Conservation (phyloP, 2,797 vertebrate species). For the Hipposideros larvatus region DNA sequence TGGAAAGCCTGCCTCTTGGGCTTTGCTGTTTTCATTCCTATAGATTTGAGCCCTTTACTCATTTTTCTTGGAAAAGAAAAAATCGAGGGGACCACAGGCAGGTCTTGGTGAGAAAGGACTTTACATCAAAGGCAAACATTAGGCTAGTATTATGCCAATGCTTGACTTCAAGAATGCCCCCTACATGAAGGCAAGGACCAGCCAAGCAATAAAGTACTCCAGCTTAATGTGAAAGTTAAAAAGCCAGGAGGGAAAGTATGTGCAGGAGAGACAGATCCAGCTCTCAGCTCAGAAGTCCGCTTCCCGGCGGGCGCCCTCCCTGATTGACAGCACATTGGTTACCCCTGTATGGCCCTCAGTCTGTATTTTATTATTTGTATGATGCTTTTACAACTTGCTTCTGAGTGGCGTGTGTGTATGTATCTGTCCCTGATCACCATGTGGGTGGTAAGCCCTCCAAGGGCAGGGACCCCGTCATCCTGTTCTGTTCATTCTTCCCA, state of each 20-base stretch:
- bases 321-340: not conserved
- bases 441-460: not conserved
- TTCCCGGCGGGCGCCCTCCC: not conserved
- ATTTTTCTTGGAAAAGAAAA: not conserved
- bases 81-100: not conserved
- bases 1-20: not conserved
- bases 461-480: not conserved
- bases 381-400: not conserved
- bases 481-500: not conserved
- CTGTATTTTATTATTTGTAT: not conserved
- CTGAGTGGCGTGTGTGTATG: not conserved
- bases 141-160: not conserved
- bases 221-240: constrained; percentile 5
- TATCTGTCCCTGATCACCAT: not conserved
- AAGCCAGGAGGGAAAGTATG: not conserved
- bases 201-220: constrained; percentile 59
- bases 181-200: not conserved
- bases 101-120: constrained; percentile 34
- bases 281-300: not conserved
- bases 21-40: not conserved
- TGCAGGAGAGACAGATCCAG: too few relatives aligned
- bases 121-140: constrained; percentile 60
- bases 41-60: not conserved
- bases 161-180: constrained; percentile 62
- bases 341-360: not conserved